phyloP scores from a whole-genome alignment of 2,888 invertebrate genomes.

The Drosophila paucipuncta region DNA sequence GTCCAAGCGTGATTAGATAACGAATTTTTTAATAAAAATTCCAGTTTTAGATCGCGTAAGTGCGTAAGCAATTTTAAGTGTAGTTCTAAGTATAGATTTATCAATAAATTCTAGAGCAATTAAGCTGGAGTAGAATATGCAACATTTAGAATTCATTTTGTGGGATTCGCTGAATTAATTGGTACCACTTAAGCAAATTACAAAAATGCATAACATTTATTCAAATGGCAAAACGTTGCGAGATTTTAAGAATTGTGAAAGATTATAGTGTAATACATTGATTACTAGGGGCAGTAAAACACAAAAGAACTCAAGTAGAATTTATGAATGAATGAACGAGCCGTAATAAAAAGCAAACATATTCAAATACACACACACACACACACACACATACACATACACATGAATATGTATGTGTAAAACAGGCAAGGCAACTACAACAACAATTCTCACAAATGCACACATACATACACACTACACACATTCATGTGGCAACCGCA shows the following conservation, averaged over 20 bases:
- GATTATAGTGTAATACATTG: slow-evolving; percentile 8
- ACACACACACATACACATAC: not conserved
- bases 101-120: not conserved
- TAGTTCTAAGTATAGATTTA: not conserved
- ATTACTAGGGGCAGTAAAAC: slow-evolving; percentile 21
- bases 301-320: slow-evolving; percentile 44
- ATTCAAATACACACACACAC: slow-evolving; percentile 16
- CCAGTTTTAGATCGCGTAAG: not conserved
- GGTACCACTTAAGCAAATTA: not conserved
- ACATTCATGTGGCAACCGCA: slow-evolving; percentile 32
- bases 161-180: not conserved
- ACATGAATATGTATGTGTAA: slow-evolving; percentile 30
- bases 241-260: not conserved
- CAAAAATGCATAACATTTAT: not conserved
- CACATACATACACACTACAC: slow-evolving; percentile 10
- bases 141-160: not conserved
- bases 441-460: slow-evolving; percentile 10
- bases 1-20: slow-evolving; percentile 51
- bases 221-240: not conserved
- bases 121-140: not conserved
- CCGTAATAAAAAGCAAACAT: slow-evolving; percentile 31
- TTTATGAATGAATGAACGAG: slow-evolving; percentile 72
- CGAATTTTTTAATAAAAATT: slow-evolving; percentile 1
- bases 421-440: slow-evolving; percentile 50
- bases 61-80: slow-evolving; percentile 1